A percentile compares a stretch with the other conserved stretches of the same genome.
phyloP scores from a whole-genome alignment of 2,797 vertebrate genomes.

The Hafferia zeledoni region DNA sequence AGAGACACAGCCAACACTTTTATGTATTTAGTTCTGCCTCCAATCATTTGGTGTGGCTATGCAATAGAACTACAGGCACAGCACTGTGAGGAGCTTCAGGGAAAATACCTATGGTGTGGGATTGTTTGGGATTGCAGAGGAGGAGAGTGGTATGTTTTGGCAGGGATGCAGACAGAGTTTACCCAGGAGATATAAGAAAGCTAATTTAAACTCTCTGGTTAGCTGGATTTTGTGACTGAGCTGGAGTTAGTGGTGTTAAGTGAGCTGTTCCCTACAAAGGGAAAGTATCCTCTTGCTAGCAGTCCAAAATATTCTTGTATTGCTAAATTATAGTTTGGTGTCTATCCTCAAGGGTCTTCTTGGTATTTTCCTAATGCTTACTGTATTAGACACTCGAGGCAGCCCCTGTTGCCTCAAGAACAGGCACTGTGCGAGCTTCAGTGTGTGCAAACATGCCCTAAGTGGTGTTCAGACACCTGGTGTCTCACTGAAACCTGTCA shows the following conservation, averaged over 20 bases:
- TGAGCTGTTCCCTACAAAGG: not conserved
- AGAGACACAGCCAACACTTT: not conserved
- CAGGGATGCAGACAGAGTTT: not conserved
- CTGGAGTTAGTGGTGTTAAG: not conserved
- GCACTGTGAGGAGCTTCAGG: not conserved
- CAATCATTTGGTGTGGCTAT: fast-evolving
- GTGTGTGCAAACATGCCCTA: fast-evolving
- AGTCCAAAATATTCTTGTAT: not conserved
- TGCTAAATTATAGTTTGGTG: not conserved
- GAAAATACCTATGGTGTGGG: not conserved
- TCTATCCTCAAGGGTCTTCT: not conserved
- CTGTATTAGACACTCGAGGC: not conserved
- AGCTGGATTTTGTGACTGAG: not conserved
- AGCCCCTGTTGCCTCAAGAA: not conserved
- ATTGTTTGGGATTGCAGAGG: not conserved
- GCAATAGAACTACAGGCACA: fast-evolving
- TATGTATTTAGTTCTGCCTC: not conserved
- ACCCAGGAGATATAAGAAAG: not conserved
- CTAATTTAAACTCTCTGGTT: not conserved
- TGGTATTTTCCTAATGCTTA: not conserved
- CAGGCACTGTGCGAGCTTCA: not conserved
- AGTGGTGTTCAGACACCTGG: not conserved
- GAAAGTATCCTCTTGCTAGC: not conserved
- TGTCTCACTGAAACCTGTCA: not conserved
- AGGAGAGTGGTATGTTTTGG: not conserved